phyloP scores from a whole-genome alignment of 2,113 vertebrate genomes.

The Corydoras maculifer region DNA sequence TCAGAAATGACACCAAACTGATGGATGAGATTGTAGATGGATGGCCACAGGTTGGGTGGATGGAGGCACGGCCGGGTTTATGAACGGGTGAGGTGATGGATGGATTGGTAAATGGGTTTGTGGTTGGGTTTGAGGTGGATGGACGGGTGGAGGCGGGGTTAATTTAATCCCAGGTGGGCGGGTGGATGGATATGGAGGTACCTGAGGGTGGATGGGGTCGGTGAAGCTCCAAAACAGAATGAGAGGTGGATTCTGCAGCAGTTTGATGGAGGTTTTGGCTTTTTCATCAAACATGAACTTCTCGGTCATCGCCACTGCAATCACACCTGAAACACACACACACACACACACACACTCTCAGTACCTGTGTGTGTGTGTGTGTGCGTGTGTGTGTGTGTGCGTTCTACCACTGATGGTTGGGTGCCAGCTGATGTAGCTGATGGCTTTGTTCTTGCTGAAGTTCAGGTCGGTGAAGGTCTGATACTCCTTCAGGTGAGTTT shows the following conservation, averaged over 20 bases:
- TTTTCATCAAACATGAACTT: constrained; percentile 57
- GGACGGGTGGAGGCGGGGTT: not conserved
- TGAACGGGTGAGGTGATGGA: too few species aligned
- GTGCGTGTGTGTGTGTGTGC: not conserved
- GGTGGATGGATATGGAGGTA: constrained; percentile 47
- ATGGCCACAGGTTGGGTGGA: constrained; percentile 1
- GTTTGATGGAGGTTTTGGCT: constrained; percentile 54
- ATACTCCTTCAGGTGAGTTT: constrained; percentile 69
- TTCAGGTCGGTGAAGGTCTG: constrained; percentile 74
- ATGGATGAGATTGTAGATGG: not conserved
- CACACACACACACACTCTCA: constrained; percentile 23
- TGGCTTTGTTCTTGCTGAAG: constrained; percentile 67
- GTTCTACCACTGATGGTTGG: constrained; percentile 77
- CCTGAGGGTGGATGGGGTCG: constrained; percentile 78
- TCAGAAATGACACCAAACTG: not conserved
- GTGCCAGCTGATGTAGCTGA: constrained; percentile 82
- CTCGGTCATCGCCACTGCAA: constrained; percentile 72
- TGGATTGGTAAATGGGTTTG: not conserved
- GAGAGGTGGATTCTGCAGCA: constrained; percentile 60
- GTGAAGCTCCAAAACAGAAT: constrained; percentile 82
- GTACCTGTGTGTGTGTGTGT: not conserved
- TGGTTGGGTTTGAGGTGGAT: not conserved
- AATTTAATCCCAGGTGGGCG: too few species aligned
- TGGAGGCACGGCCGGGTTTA: not conserved
- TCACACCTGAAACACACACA: not conserved